Base-by-base conservation (phyloP, 2,113 vertebrate species). In the Prionailurus bengalensis region DNA sequence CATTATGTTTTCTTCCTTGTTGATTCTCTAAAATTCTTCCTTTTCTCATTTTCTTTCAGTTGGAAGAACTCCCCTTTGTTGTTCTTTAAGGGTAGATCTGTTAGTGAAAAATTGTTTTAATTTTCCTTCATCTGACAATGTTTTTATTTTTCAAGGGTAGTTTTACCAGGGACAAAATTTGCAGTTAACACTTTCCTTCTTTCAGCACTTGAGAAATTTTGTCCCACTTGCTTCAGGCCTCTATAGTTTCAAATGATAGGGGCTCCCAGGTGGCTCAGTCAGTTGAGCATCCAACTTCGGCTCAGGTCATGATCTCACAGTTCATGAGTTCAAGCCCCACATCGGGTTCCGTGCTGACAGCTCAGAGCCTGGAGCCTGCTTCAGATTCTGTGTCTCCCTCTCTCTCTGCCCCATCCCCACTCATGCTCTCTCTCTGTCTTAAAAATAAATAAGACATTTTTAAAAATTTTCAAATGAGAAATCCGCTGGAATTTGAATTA, bases 81-180 rank as follows among this genome's bases (percentile, higher is more conserved):
- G 25, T 87, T 95, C 19, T 70, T 79, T 63, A 90, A 70, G 73
- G 29, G 9, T 23, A 53, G 6, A 1, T 45, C 45, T 55, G 42
- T 45, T 74, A 36, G 83, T 73, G 45, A 91, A 71, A 68, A 17
- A 10, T 45, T 76, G 23, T 66, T 51, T 51, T 25, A 48, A 1
- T 76, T 76, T 82, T 73, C 33, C 25, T 91, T 82, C 66, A 5
- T 61, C 36, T 82, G 74, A 74, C 36, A 87, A 68, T 91, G 36
- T 66, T 19, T 68, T 74, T 81, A 76, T 65, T 73, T 93, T 11
- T 51, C 11, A 90, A 86, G 65, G 27, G 21, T 74, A 17, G 5
- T 86, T 74, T 90, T 61, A 84, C 12, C 45, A 80, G 73, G 23
- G 80, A n/a, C 17, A 89, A 89, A 93, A 80, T 89, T 90, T 66